A percentile compares a stretch with the other conserved stretches of the same genome.
These are phyloP conservation scores for Bombus ignitus DNA, from an alignment of 1,140 invertebrate genomes.

Conservation along the genomic window DNA sequence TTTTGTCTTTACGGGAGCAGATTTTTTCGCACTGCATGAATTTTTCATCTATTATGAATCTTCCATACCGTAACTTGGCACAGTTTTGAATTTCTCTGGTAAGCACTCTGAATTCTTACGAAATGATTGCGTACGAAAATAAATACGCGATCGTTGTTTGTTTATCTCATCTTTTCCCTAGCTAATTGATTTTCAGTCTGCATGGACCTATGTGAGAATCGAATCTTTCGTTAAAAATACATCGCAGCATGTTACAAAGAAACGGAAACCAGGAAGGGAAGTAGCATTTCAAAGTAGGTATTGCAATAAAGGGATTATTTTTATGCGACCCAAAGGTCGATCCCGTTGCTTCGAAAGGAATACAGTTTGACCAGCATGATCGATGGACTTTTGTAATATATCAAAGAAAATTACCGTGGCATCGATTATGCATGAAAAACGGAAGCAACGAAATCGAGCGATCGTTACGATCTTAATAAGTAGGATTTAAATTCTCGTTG, in stretches of 20 bases:
- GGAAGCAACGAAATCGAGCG: neutral
- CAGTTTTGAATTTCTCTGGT: neutral
- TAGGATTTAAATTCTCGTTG: neutral
- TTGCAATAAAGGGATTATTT: constrained; percentile 7
- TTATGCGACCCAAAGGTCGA: neutral
- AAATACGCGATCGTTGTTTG: neutral
- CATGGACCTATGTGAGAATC: neutral
- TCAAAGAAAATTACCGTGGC: neutral
- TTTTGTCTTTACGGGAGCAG: accelerated
- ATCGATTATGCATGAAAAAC: neutral
- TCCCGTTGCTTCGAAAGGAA: neutral
- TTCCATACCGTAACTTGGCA: too few species aligned
- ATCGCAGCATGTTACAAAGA: neutral
- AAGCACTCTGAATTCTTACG: neutral
- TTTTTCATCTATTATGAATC: neutral
- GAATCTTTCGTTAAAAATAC: neutral
- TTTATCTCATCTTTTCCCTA: neutral
- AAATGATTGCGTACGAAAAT: too few species aligned
- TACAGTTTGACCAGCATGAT: neutral
- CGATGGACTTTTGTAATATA: constrained; percentile 8
- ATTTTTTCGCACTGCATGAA: neutral
- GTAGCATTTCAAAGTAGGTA: neutral
- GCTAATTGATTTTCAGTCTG: neutral
- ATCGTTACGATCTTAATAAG: neutral
- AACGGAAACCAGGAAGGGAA: neutral